Conservation (phyloP, 2,888 invertebrate genomes). For the Calameuta idolon region DNA sequence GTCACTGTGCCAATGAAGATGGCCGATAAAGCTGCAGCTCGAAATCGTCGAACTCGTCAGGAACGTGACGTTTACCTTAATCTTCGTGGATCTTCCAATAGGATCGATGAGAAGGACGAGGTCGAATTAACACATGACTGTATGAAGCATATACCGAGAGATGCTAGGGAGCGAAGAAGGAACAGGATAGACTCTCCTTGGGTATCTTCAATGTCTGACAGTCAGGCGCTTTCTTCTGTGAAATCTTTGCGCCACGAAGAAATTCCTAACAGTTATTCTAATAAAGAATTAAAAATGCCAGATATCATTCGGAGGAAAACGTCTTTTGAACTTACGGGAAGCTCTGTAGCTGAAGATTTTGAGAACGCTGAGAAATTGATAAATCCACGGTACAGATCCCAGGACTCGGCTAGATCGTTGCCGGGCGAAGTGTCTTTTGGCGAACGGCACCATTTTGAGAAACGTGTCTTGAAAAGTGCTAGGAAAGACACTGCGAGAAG, state of each 20-base stretch:
- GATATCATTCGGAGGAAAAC: slow-evolving; percentile 15
- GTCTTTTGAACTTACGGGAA: slow-evolving; percentile 16
- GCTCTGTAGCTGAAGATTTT: slow-evolving; percentile 18
- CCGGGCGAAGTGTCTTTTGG: background rate
- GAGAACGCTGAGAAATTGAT: slow-evolving; percentile 11
- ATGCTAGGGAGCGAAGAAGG: slow-evolving; percentile 39
- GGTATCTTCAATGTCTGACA: background rate
- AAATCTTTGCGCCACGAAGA: background rate
- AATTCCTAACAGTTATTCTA: background rate
- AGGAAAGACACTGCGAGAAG: background rate
- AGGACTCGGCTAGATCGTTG: background rate
- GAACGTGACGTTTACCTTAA: slow-evolving; percentile 39
- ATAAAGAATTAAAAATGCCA: background rate
- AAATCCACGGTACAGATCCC: background rate
- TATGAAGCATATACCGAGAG: slow-evolving; percentile 8
- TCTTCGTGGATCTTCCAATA: slow-evolving; percentile 28
- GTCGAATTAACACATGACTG: slow-evolving; percentile 18
- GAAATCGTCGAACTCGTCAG: slow-evolving; percentile 33
- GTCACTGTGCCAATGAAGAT: slow-evolving; percentile 29
- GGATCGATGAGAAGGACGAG: slow-evolving; percentile 49
- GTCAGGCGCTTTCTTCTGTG: background rate
- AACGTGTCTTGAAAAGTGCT: background rate
- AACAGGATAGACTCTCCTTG: slow-evolving; percentile 23
- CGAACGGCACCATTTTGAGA: background rate
- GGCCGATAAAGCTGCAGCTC: slow-evolving; percentile 29